A percentile compares a stretch with the other conserved stretches of the same genome.
Conservation (phyloP, 2,888 invertebrate species). For the Celastrina argiolus region DNA sequence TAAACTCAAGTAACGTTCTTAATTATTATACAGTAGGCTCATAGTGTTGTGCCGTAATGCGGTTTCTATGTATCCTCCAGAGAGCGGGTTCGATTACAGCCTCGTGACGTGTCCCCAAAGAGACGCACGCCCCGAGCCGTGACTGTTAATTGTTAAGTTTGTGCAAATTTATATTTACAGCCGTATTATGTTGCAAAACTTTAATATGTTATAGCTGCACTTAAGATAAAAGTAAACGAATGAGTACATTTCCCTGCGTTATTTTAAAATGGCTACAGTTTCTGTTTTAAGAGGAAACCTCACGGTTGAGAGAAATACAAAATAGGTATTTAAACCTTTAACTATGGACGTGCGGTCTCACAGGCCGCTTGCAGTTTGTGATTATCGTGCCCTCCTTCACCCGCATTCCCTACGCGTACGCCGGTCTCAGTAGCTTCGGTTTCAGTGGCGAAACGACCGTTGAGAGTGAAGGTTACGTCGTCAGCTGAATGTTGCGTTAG, state of each 20-base stretch:
- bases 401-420: too few relatives aligned
- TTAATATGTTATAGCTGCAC: not conserved
- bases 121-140: conserved; percentile 23
- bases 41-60: conserved; percentile 48
- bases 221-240: conserved; percentile 4
- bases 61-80: conserved; percentile 56
- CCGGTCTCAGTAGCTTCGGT: too few relatives aligned
- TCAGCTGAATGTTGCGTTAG: too few relatives aligned
- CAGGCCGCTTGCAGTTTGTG: too few relatives aligned
- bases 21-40: conserved; percentile 5
- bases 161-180: conserved; percentile 6
- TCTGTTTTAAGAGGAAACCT: not conserved
- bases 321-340: too few relatives aligned
- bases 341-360: too few relatives aligned
- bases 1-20: not conserved
- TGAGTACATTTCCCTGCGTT: not conserved
- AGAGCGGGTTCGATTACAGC: conserved; percentile 48
- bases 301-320: too few relatives aligned
- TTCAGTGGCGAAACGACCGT: too few relatives aligned
- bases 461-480: too few relatives aligned
- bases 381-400: too few relatives aligned
- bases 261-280: not conserved
- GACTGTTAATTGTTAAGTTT: conserved; percentile 14
- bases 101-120: conserved; percentile 40
- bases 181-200: not conserved